Percentiles rank a stretch among this genome's conserved stretches.
These are phyloP conservation scores for Conus ventricosus DNA, from an alignment of 1,140 invertebrate species.

Conservation along the genomic window DNA sequence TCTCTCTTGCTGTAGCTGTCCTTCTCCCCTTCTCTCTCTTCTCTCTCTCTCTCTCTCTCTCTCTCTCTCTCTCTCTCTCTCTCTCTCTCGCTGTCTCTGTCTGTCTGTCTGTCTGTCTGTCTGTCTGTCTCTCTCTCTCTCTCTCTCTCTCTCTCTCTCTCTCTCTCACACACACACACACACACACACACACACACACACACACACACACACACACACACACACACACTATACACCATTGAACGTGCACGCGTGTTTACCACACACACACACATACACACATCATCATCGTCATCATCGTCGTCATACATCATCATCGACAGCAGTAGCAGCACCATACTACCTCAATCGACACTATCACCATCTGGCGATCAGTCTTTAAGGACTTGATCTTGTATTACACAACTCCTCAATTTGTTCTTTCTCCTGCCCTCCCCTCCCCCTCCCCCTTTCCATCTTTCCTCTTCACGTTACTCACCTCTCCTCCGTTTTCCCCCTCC, in stretches of 20 bases:
- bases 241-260: not conserved
- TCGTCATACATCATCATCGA: too few species aligned
- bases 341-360: too few species aligned
- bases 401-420: not conserved
- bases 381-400: too few species aligned
- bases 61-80: too few species aligned
- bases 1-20: too few species aligned
- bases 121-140: not conserved
- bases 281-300: not conserved
- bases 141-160: not conserved
- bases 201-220: not conserved
- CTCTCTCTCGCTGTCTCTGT: not conserved
- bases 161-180: not conserved
- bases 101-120: too few species aligned
- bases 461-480: not conserved
- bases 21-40: conserved; percentile 5
- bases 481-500: not conserved
- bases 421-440: not conserved
- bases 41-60: conserved; percentile 10
- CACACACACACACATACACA: not conserved
- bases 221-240: not conserved
- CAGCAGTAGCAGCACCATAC: too few species aligned
- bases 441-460: not conserved
- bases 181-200: not conserved
- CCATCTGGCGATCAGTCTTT: too few species aligned